Evolutionary conservation across 23 tunicate species (phyloP), one percentile per base, ranked within the genome.

Genomic region (Ciona savignyi): DNA sequence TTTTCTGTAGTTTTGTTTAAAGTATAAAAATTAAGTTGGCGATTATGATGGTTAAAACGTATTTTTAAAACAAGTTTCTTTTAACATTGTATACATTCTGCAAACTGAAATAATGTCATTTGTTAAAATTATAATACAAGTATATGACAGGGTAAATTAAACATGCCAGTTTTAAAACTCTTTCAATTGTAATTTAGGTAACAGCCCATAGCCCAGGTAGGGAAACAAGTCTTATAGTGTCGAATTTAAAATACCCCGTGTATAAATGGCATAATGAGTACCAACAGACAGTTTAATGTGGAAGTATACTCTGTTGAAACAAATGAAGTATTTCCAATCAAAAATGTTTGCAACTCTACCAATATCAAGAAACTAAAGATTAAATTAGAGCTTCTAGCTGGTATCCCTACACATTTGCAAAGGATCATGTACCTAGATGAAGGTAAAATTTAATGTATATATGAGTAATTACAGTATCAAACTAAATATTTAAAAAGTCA

Each of bases 351-450:
- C 15, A 69, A 32, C 68, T 23, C 28, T 11, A 89, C 78, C 32
- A 64, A 73, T 61, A 75, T 89, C 42, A 35, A 27, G 6, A 60
- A 69, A 21, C 70, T 89, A 51, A 89, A 89, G 68, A 74, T 78
- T 9, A 42, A 49, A n/a, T 56, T 89, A 80, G 96, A 89, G 67
- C 30, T 89, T 26, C 78, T 89, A 30, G 89, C 96, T 73, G 96
- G 96, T n/a, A 83, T 89, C 60, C 96, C 96, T 1, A 72, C 81
- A 28, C 85, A 75, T 32, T 60, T 89, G 68, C 96, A 89, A 70
- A 60, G 96, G 35, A 73, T 89, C n/a, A 89, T 83, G 89, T 89
- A 89, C 33, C 77, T 89, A 70, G 96, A 89, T 69, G 79, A 89
- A 83, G 96, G 96, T 89, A 32, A n/a, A n/a, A n/a, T n/a, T n/a